Evolutionary conservation across 2,797 vertebrate species (phyloP), one percentile per base, ranked within the genome.

Genomic region (Orestias chungarensis): DNA sequence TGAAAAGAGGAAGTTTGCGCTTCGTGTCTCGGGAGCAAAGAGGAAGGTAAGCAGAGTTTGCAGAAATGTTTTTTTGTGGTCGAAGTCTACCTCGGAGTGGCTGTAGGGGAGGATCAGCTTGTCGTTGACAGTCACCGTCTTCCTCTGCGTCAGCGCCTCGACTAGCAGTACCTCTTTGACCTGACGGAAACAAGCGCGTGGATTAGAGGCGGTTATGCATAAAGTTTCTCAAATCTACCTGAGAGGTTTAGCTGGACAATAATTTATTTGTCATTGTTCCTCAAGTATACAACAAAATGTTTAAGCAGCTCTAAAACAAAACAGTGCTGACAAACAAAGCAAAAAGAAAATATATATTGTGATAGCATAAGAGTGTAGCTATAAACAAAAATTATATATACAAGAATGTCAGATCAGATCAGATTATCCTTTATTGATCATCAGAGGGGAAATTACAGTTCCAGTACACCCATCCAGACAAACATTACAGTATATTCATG

Each of bases 41-140:
- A 70, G 25, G 15, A 74, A 35, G 47, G 42, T 12, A 70, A 82
- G 50, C 49, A 70, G 40, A 62, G 29, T 11, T 9, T 68, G 55
- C 27, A 59, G 40, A 18, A 54, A 57, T 0, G 42, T 68, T 14
- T 67, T 14, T 67, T 46, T 20, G 18, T 46, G 17, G 31, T 65
- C 14, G 71, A 64, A 62, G 27, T 66, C 46, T 85, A 95, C 94
- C 96, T 99, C 97, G 57, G 91, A 95, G 83, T 97, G 95, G 89
- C 98, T 99, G 91, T 99, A 99, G 3, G 97, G 94, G 69, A 99
- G 95, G 85, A 99, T 99, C 78, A 99, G 95, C 82, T 98, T 99
- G 92, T 99, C 98, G 0, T 99, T 99, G 79, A 95, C 97, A 0
- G 98, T 99, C 91, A 99, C 96, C 0, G 98, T 97, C 95, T 99